These are phyloP conservation scores for Notolepis coatsorum DNA, from an alignment of 2,797 vertebrate species.

Conservation along the genomic window DNA sequence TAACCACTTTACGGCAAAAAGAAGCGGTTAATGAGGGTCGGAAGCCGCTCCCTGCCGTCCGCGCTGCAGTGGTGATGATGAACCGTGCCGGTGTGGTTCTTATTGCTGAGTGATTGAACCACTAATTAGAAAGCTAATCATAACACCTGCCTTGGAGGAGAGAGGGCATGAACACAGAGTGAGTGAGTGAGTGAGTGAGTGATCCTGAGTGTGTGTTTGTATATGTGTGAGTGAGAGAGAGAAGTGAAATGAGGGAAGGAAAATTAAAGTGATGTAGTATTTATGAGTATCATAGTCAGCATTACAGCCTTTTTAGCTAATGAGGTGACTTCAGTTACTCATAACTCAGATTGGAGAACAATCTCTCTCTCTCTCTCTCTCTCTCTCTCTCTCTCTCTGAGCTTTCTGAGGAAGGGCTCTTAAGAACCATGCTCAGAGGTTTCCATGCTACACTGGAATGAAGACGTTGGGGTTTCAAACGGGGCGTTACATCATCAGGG, in stretches of 20 bases:
- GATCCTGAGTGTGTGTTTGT: not conserved
- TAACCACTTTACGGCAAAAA: no score
- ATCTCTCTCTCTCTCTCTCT: not conserved
- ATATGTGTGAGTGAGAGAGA: not conserved
- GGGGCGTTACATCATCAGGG: conserved; percentile 38
- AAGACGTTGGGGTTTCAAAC: conserved; percentile 1
- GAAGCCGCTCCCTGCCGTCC: no score
- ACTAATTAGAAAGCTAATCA: no score
- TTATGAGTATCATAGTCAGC: conserved; percentile 65
- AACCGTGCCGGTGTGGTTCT: no score
- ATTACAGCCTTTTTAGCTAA: conserved; percentile 72
- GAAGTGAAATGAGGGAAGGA: not conserved
- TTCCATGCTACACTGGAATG: conserved; percentile 21
- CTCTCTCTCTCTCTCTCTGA: not conserved
- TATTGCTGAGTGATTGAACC: no score
- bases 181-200: not conserved
- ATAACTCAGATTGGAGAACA: conserved; percentile 60
- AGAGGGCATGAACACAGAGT: no score
- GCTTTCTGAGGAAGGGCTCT: conserved; percentile 35
- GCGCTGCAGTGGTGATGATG: no score
- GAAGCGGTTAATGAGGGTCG: no score
- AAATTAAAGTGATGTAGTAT: conserved; percentile 44
- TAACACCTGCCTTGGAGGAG: no score
- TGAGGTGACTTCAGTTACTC: conserved; percentile 58
- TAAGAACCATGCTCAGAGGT: conserved; percentile 30